Percentiles rank a stretch among this genome's conserved stretches.
Conservation (phyloP, 1,140 invertebrate species). For the Drosophila athabasca region DNA sequence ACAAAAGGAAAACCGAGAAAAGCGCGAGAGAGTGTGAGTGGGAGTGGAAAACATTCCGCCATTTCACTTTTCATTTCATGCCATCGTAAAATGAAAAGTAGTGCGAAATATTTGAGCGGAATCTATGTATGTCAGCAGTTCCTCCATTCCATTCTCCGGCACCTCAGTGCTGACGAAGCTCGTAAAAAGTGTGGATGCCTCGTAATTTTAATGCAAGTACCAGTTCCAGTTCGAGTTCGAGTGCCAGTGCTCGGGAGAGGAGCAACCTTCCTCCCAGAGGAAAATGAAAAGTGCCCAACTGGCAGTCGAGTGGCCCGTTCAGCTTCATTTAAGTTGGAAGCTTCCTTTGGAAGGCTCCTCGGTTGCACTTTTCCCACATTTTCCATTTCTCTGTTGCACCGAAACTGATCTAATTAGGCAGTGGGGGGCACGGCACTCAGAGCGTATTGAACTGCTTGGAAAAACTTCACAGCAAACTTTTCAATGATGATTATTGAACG, state of each 20-base stretch:
- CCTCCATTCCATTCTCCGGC: not conserved
- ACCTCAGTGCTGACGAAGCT: slow-evolving; percentile 2
- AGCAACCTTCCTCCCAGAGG: too few relatives aligned
- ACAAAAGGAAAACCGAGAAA: slow-evolving; percentile 54
- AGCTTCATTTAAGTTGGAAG: slow-evolving; percentile 11
- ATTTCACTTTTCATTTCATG: slow-evolving; percentile 61
- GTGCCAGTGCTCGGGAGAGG: too few relatives aligned
- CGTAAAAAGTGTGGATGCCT: slow-evolving; percentile 32
- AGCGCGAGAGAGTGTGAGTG: slow-evolving; percentile 11
- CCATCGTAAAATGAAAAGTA: slow-evolving; percentile 71
- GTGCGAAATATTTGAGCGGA: slow-evolving; percentile 68
- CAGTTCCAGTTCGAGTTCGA: too few relatives aligned
- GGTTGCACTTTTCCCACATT: slow-evolving; percentile 13
- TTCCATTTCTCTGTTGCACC: slow-evolving; percentile 22
- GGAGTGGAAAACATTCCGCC: slow-evolving; percentile 53
- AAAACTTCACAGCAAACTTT: slow-evolving; percentile 54
- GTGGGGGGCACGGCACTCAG: slow-evolving; percentile 11
- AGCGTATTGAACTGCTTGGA: not conserved
- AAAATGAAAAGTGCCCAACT: slow-evolving; percentile 21
- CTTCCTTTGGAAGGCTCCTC: not conserved
- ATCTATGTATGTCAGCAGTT: slow-evolving; percentile 73
- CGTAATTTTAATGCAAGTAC: slow-evolving; percentile 38
- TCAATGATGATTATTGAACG: slow-evolving; percentile 67
- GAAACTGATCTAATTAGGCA: slow-evolving; percentile 59
- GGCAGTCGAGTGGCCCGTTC: slow-evolving; percentile 19